Percentiles rank a stretch among this genome's conserved stretches.
phyloP scores from a whole-genome alignment of 2,113 vertebrate genomes.

The Triplophysa tibetana region DNA sequence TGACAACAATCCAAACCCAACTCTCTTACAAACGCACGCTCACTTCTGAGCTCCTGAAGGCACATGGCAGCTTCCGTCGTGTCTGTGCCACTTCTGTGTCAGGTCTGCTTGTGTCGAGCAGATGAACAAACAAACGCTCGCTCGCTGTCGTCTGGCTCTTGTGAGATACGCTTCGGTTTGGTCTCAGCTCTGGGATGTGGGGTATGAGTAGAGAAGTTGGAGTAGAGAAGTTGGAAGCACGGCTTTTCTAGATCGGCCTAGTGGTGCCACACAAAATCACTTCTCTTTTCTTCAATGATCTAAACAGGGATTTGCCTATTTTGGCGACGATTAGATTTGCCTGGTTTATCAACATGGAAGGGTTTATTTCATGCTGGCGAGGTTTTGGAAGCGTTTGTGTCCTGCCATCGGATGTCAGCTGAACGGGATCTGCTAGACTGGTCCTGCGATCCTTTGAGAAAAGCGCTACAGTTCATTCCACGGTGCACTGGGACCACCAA shows the following conservation, averaged over 20 bases:
- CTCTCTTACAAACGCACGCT: conserved; percentile 5
- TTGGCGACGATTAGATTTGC: conserved; percentile 39
- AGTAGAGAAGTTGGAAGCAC: neutral
- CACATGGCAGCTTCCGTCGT: neutral
- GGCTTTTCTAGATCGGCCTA: conserved; percentile 17
- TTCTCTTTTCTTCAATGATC: conserved; percentile 35
- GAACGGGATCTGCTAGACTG: conserved; percentile 38
- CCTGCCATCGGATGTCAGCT: conserved; percentile 24
- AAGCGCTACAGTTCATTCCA: conserved; percentile 7
- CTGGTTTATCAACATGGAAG: conserved; percentile 41
- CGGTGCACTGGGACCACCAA: neutral
- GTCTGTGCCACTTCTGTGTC: conserved; percentile 1
- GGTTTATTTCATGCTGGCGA: conserved; percentile 45
- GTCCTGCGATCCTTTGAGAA: conserved; percentile 30
- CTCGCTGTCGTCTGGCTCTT: conserved; percentile 15
- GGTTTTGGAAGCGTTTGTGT: conserved; percentile 28
- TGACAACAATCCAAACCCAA: conserved; percentile 11
- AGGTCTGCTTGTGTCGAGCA: conserved; percentile 4
- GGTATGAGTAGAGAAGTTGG: conserved; percentile 30
- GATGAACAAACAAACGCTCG: conserved; percentile 34
- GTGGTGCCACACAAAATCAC: conserved; percentile 37
- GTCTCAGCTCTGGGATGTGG: conserved; percentile 34
- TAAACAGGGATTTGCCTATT: conserved; percentile 50
- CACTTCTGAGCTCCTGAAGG: neutral
- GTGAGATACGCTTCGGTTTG: conserved; percentile 20